Conservation (phyloP, 1,140 invertebrate species). For the Sipha flava region DNA sequence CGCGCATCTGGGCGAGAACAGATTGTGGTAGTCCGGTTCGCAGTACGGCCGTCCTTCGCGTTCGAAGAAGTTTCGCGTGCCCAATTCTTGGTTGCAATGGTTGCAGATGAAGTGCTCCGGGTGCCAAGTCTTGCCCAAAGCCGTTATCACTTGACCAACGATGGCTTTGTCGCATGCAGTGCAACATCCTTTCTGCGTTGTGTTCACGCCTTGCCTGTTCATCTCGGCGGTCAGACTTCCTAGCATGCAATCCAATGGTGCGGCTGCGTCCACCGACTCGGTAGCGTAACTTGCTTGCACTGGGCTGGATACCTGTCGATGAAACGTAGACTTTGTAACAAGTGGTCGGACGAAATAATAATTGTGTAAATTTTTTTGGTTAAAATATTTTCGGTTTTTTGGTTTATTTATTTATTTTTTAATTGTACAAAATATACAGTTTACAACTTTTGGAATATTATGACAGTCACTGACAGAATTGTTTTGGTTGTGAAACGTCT, state of each 20-base stretch:
- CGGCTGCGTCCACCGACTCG: conserved; percentile 42
- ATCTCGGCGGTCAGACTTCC: conserved; percentile 87
- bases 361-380: too few species aligned
- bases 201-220: conserved; percentile 93
- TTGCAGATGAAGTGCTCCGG: conserved; percentile 97
- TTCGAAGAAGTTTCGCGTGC: conserved; percentile 98
- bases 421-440: neutral
- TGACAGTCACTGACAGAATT: neutral
- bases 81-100: conserved; percentile 91
- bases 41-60: conserved; percentile 93
- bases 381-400: too few species aligned
- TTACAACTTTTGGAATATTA: neutral
- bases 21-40: conserved; percentile 94
- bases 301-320: neutral
- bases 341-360: too few species aligned
- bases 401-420: too few species aligned
- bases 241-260: conserved; percentile 84
- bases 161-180: conserved; percentile 96
- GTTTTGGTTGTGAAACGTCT: conserved; percentile 9
- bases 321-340: neutral
- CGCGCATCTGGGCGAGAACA: conserved; percentile 95
- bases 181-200: conserved; percentile 96
- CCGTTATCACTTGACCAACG: conserved; percentile 93
- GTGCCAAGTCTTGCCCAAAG: conserved; percentile 98
- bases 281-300: neutral